Percentiles rank a stretch among this genome's conserved stretches.
Conservation (phyloP, 2,113 vertebrate species). For the Microtus pennsylvanicus region DNA sequence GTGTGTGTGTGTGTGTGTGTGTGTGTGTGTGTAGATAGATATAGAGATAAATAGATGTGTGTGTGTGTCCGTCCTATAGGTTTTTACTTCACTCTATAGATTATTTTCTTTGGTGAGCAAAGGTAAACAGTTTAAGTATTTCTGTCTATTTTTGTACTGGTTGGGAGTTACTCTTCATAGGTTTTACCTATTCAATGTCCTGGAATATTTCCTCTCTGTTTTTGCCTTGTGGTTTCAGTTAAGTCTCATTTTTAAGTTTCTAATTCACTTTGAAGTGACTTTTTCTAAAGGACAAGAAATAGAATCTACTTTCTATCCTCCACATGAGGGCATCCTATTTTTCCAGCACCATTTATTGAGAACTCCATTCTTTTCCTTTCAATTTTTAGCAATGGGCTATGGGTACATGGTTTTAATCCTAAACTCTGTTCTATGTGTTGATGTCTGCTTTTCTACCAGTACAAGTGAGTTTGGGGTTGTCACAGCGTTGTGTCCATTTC, state of each 20-base stretch:
- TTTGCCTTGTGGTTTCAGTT: not conserved
- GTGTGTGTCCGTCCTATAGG: not conserved
- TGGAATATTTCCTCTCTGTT: not conserved
- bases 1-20: no score
- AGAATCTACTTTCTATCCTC: not conserved
- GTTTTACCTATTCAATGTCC: not conserved
- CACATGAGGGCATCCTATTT: not conserved
- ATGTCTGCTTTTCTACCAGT: not conserved
- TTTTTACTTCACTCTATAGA: not conserved
- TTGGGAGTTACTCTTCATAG: not conserved
- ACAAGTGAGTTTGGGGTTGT: not conserved
- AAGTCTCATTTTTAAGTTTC: not conserved
- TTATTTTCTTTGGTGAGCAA: not conserved
- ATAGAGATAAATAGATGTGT: not conserved
- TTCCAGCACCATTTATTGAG: not conserved
- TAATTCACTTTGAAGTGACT: not conserved
- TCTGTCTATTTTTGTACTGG: not conserved
- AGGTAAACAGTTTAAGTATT: not conserved
- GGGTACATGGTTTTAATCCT: not conserved
- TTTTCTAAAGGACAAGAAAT: not conserved
- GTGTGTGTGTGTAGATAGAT: not conserved
- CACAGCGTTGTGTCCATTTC: not conserved
- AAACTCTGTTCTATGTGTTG: not conserved
- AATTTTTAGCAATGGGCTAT: not conserved
- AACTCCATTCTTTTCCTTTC: not conserved